phyloP scores from a whole-genome alignment of 2,888 invertebrate genomes.

The Agonopterix arenella region DNA sequence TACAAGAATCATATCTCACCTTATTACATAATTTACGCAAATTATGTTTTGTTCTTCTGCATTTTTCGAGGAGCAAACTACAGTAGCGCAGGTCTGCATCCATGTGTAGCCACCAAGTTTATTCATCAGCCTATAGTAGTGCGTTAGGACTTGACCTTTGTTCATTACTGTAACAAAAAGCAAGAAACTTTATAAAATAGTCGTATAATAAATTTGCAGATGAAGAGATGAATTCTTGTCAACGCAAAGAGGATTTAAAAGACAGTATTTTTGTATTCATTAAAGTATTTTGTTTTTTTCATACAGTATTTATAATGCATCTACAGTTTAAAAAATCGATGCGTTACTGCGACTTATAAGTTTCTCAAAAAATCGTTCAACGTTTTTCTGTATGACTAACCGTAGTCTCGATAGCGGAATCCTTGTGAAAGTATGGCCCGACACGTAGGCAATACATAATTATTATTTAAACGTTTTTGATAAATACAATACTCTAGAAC shows the following conservation, averaged over 20 bases:
- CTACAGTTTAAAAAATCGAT: no score
- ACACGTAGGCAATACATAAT: not conserved
- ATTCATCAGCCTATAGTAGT: conserved; percentile 97
- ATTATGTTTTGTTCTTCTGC: conserved; percentile 98
- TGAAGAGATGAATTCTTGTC: not conserved
- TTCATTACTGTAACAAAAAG: conserved; percentile 86
- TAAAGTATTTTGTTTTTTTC: no score
- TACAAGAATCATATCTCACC: conserved; percentile 73
- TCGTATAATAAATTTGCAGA: not conserved
- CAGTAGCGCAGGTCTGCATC: conserved; percentile 98
- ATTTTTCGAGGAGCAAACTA: conserved; percentile 96
- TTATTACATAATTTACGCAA: conserved; percentile 97
- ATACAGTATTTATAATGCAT: no score
- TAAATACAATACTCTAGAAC: no score
- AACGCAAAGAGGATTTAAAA: no score
- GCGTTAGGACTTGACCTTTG: conserved; percentile 97
- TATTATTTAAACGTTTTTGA: no score
- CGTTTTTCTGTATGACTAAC: no score
- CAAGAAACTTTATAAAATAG: not conserved
- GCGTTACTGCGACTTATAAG: no score
- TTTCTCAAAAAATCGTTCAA: no score
- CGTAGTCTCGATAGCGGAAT: no score
- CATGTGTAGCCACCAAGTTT: conserved; percentile 97
- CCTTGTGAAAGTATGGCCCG: not conserved
- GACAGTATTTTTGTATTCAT: no score